phyloP scores from a whole-genome alignment of 2,888 invertebrate species.

The Acrobasis consociella region DNA sequence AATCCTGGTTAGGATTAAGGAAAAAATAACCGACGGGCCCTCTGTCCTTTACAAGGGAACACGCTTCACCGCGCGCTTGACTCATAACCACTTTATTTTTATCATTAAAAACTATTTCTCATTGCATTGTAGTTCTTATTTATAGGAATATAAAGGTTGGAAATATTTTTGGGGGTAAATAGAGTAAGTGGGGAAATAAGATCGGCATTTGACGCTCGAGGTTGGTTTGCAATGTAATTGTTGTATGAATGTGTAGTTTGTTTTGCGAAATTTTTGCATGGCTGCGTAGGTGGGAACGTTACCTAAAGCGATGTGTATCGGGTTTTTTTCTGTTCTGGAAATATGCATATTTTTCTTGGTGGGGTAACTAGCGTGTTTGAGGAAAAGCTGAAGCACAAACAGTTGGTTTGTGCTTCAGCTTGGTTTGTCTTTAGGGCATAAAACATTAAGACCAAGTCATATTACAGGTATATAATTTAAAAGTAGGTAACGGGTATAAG shows the following conservation, averaged over 20 bases:
- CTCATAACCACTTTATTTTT: constrained; percentile 29
- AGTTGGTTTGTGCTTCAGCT: too few species aligned
- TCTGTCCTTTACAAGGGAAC: constrained; percentile 75
- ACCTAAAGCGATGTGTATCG: constrained; percentile 30
- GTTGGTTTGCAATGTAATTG: constrained; percentile 78
- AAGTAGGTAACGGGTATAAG: too few species aligned
- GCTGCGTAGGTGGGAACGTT: constrained; percentile 52
- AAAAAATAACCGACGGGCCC: constrained; percentile 76
- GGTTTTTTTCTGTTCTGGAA: constrained; percentile 1
- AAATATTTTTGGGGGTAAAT: constrained; percentile 23
- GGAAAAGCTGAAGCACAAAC: too few species aligned
- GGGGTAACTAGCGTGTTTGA: not conserved
- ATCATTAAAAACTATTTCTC: not conserved
- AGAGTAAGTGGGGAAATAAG: constrained; percentile 30
- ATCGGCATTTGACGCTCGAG: constrained; percentile 75
- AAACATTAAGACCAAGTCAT: too few species aligned
- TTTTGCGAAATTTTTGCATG: constrained; percentile 62
- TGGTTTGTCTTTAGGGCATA: too few species aligned
- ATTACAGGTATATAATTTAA: too few species aligned
- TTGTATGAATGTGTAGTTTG: constrained; percentile 69
- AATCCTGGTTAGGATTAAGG: constrained; percentile 79
- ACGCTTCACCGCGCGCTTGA: constrained; percentile 68
- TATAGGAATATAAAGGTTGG: constrained; percentile 1
- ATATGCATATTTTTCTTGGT: not conserved
- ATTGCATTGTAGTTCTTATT: constrained; percentile 37